Percentiles rank a stretch among this genome's conserved stretches.
These are phyloP conservation scores for Catharus minimus DNA, from an alignment of 2,113 vertebrate species.

Conservation along the genomic window DNA sequence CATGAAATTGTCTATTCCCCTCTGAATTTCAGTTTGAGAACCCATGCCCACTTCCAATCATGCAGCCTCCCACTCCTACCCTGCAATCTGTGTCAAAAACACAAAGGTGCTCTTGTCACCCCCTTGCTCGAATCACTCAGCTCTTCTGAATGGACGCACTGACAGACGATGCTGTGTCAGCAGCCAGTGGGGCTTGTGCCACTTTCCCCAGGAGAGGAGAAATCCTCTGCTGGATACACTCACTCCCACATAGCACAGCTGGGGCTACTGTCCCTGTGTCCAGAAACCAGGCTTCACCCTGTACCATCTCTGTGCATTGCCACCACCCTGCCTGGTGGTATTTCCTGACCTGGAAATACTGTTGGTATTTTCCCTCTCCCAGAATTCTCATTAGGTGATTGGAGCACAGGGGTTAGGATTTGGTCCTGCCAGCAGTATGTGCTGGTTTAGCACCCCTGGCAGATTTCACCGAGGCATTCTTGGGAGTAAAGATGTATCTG, in stretches of 20 bases:
- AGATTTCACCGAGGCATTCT: background rate
- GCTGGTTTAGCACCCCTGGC: background rate
- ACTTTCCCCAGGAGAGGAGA: background rate
- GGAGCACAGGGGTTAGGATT: background rate
- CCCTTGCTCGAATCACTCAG: background rate
- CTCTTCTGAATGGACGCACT: background rate
- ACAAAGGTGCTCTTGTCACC: background rate
- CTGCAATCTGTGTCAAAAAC: background rate
- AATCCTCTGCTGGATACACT: slow-evolving; percentile 42
- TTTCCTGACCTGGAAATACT: background rate
- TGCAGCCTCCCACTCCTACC: background rate
- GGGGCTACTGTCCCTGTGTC: background rate
- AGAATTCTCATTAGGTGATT: background rate
- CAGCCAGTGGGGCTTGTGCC: background rate
- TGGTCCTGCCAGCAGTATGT: background rate
- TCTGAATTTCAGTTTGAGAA: background rate
- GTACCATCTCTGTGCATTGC: background rate
- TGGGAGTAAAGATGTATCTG: background rate
- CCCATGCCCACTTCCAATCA: background rate
- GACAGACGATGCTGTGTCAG: background rate
- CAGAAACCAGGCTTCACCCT: background rate
- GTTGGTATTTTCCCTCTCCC: background rate
- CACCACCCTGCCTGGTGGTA: background rate
- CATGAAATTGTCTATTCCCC: background rate
- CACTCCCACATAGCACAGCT: background rate